Base-by-base conservation (phyloP, 2,797 vertebrate species). In the Thaleichthys pacificus region DNA sequence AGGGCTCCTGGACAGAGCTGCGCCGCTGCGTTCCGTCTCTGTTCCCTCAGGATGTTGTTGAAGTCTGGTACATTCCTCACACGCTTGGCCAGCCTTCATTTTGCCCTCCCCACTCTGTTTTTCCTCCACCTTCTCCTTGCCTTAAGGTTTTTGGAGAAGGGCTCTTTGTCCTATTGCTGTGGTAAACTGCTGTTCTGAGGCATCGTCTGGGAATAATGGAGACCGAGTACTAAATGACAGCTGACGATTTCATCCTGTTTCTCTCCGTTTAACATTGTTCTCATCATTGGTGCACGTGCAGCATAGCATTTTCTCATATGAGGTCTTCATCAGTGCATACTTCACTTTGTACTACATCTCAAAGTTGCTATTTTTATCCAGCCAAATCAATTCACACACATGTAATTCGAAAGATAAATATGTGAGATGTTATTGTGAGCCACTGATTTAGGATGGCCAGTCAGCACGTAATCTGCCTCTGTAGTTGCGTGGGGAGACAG, bases 1-100 rank as follows among this genome's bases (percentile, higher is more conserved):
- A 0, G 61, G 69, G 67, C 69, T 76, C 67, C 69, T 76, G 74
- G 81, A 82, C 78, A 77, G 74, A 78, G 70, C 28, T 54, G 14
- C 15, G 9, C n/a, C 32, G 68, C 68, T 63, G 68, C 69, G 70
- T 73, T 77, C 80, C 72, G 69, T 70, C 70, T 77, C 80, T 65
- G 65, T 73, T 85, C 81, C 77, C 76, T 82, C 77, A 84, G 84
- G 80, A 83, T 86, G 86, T 86, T 85, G 75, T 86, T 85, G 66
- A 84, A 84, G 73, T 81, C 83, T 81, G 82, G 80, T 80, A 82
- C 88, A 87, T 89, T 89, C 86, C 86, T 85, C 35, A 76, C 70
- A 85, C 82, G 73, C 79, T 83, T 77, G 77, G 84, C 78, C 77
- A 68, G 80, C 66, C 77, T 75, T 63, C 61, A 70, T 24, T 56